Evolutionary conservation across 1,140 invertebrate species (phyloP).

Genomic region (Asobara japonica): DNA sequence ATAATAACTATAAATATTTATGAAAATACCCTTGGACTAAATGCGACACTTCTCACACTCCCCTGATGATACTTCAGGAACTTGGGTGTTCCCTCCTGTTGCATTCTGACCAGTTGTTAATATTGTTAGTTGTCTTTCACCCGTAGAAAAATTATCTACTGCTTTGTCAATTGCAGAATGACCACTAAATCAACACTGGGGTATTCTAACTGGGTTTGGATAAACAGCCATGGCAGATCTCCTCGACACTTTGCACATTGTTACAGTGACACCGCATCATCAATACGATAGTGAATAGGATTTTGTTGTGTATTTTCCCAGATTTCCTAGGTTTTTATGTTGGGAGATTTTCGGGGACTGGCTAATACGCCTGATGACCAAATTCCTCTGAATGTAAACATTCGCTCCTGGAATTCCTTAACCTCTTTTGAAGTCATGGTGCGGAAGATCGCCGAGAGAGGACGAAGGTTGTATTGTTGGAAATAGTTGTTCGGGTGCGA

Average conservation of each 20-base stretch:
- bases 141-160: not conserved
- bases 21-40: conserved; percentile 62
- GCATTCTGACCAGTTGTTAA: conserved; percentile 51
- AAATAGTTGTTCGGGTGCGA: not conserved
- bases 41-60: conserved; percentile 65
- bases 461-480: not conserved
- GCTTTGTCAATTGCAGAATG: not conserved
- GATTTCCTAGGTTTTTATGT: not conserved
- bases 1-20: not conserved
- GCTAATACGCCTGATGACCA: not conserved
- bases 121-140: not conserved
- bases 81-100: conserved; percentile 64
- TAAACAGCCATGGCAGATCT: not conserved
- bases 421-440: not conserved
- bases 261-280: not conserved
- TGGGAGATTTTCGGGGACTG: not conserved
- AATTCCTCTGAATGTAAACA: conserved; percentile 5
- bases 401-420: not conserved
- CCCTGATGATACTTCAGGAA: conserved; percentile 65
- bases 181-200: not conserved
- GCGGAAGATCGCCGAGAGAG: not conserved
- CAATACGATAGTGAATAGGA: not conserved
- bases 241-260: not conserved
- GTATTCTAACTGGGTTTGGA: not conserved
- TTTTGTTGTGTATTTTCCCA: not conserved